Conservation (phyloP, 2,888 invertebrate species). For the Terebella lapidaria region DNA sequence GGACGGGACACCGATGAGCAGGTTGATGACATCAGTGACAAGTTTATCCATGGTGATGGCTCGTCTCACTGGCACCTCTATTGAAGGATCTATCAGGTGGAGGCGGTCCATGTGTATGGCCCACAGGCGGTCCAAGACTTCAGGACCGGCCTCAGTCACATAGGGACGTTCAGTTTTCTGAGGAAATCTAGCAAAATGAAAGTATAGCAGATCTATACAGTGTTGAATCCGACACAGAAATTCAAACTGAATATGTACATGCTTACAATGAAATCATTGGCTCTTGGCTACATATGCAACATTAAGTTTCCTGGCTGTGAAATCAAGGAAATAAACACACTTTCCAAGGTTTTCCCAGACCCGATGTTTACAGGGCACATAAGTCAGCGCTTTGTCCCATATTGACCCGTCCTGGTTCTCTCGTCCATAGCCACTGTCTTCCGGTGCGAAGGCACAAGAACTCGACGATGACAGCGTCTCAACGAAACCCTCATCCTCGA, state of each 20-base stretch:
- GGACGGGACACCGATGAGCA: constrained; percentile 44
- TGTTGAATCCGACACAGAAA: no score
- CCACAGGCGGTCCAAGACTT: constrained; percentile 29
- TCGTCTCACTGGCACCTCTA: background rate
- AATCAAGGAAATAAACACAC: no score
- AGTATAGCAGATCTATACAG: background rate
- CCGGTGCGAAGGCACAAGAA: background rate
- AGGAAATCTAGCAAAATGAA: background rate
- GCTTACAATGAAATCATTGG: no score
- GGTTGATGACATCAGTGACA: constrained; percentile 34
- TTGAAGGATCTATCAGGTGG: background rate
- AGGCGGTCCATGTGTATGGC: background rate
- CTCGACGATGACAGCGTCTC: background rate
- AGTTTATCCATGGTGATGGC: constrained; percentile 27
- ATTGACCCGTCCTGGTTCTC: background rate
- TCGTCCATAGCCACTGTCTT: background rate
- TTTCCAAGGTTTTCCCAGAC: constrained; percentile 44
- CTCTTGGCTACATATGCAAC: no score
- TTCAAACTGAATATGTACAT: background rate
- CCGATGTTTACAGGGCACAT: constrained; percentile 31
- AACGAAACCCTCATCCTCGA: background rate
- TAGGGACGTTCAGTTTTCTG: constrained; percentile 22
- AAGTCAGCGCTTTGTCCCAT: constrained; percentile 37
- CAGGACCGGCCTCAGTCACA: constrained; percentile 42
- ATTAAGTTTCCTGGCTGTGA: no score